These are phyloP conservation scores for Andrena camellia DNA, from an alignment of 2,888 invertebrate genomes.

Conservation along the genomic window DNA sequence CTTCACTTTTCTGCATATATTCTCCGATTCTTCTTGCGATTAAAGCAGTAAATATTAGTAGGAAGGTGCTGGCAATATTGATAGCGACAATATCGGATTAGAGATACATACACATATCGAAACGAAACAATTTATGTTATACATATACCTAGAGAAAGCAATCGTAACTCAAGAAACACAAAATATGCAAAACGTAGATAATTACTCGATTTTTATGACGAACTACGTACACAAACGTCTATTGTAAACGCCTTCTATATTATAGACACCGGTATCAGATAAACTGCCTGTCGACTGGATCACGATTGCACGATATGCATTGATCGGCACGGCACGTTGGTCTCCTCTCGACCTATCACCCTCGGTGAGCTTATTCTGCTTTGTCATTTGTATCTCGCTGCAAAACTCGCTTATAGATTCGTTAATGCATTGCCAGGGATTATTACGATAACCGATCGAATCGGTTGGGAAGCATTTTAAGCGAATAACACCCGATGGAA, in stretches of 20 bases:
- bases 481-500: background rate
- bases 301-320: conserved; percentile 87
- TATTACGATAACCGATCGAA: background rate
- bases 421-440: background rate
- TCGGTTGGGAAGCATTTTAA: too few relatives aligned
- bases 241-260: conserved; percentile 18
- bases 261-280: conserved; percentile 51
- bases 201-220: background rate
- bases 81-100: background rate
- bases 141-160: background rate
- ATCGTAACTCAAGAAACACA: background rate
- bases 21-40: too few relatives aligned
- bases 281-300: conserved; percentile 84
- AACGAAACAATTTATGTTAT: conserved; percentile 5
- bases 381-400: conserved; percentile 46
- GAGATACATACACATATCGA: background rate
- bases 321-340: conserved; percentile 88
- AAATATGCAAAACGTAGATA: background rate
- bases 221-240: background rate
- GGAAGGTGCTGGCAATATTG: too few relatives aligned
- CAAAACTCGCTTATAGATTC: conserved; percentile 43
- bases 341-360: conserved; percentile 88
- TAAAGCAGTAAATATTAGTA: too few relatives aligned
- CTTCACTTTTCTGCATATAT: too few relatives aligned
- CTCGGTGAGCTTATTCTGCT: conserved; percentile 86